A percentile compares a stretch with the other conserved stretches of the same genome.
phyloP scores from a whole-genome alignment of 2,888 invertebrate genomes.

The Zelleria hepariella region DNA sequence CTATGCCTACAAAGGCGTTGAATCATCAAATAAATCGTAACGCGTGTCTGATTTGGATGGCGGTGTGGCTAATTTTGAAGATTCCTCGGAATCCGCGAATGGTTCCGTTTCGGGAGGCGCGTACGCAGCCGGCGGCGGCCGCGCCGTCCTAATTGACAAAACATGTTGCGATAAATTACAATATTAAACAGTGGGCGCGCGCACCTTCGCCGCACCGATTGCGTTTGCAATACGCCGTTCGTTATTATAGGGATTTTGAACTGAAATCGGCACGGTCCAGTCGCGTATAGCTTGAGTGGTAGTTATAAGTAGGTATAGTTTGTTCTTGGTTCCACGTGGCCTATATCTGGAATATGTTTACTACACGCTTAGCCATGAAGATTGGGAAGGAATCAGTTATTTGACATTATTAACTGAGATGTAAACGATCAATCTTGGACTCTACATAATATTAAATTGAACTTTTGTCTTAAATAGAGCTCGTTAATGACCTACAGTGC shows the following conservation, averaged over 20 bases:
- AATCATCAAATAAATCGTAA: neutral
- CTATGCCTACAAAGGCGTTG: neutral
- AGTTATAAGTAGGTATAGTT: neutral
- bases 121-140: neutral
- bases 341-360: neutral
- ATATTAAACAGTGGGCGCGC: neutral
- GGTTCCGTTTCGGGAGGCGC: neutral
- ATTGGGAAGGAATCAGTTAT: neutral
- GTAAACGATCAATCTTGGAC: too few relatives aligned
- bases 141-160: neutral
- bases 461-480: neutral
- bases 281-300: neutral
- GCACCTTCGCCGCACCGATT: constrained; percentile 2
- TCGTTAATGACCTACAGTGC: neutral
- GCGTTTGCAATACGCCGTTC: neutral
- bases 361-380: neutral
- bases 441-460: too few relatives aligned
- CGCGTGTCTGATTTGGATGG: neutral
- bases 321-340: neutral
- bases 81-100: neutral
- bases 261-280: neutral
- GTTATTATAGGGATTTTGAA: neutral
- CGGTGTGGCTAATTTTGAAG: neutral
- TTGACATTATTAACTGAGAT: neutral
- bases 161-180: constrained; percentile 1